Percentiles rank a stretch among this genome's conserved stretches.
These are phyloP conservation scores for Apomyelois bistriatella DNA, from an alignment of 2,888 invertebrate species.

Conservation along the genomic window DNA sequence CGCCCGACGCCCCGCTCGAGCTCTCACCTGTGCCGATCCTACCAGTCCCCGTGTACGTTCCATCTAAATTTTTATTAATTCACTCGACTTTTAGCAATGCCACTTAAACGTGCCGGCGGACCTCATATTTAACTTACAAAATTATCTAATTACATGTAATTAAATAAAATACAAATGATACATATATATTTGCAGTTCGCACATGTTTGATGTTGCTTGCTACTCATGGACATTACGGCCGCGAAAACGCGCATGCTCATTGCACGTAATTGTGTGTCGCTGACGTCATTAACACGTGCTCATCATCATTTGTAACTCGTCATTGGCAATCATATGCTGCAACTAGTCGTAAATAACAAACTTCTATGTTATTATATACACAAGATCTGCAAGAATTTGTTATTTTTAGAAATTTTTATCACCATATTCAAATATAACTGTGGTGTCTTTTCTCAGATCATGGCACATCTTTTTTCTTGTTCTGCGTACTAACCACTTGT, in stretches of 20 bases:
- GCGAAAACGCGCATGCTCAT: slow-evolving; percentile 39
- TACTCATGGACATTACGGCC: slow-evolving; percentile 18
- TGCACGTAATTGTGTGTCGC: slow-evolving; percentile 35
- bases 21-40: slow-evolving; percentile 32
- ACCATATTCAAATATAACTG: not conserved
- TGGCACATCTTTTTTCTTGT: too few relatives aligned
- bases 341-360: not conserved
- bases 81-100: not conserved
- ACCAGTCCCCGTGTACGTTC: slow-evolving; percentile 44
- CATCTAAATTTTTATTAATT: slow-evolving; percentile 16
- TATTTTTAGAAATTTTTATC: not conserved
- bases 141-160: not conserved
- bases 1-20: slow-evolving; percentile 23
- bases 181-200: not conserved
- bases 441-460: too few relatives aligned
- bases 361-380: not conserved
- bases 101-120: not conserved
- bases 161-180: not conserved
- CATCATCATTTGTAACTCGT: slow-evolving; percentile 8
- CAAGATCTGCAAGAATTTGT: not conserved
- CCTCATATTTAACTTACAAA: not conserved
- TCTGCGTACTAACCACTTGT: too few relatives aligned
- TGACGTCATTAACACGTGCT: slow-evolving; percentile 5
- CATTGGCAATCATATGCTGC: not conserved
- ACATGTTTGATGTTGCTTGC: slow-evolving; percentile 8